phyloP scores from a whole-genome alignment of 2,888 invertebrate species.

The Eutolmus rufibarbis region DNA sequence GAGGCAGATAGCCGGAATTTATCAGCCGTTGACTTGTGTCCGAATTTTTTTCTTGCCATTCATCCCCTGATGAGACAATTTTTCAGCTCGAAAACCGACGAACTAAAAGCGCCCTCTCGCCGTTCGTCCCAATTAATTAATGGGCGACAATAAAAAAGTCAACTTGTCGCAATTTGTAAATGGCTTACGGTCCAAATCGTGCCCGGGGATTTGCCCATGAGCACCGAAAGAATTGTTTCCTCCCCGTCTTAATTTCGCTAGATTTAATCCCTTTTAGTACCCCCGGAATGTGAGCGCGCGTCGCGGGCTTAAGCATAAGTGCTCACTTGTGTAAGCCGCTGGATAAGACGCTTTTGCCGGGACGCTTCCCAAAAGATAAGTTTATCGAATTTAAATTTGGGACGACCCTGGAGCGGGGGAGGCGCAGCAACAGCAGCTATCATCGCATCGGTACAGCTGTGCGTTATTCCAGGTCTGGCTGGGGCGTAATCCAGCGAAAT shows the following conservation, averaged over 20 bases:
- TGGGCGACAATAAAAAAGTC: constrained; percentile 6
- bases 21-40: neutral
- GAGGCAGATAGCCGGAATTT: neutral
- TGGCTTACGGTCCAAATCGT: neutral
- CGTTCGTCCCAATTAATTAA: constrained; percentile 15
- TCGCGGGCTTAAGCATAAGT: constrained; percentile 19
- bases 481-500: neutral
- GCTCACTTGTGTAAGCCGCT: constrained; percentile 30
- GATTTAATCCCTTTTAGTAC: constrained; percentile 22
- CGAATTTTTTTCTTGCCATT: neutral
- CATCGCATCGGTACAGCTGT: neutral
- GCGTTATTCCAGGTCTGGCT: neutral
- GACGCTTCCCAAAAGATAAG: neutral
- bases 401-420: neutral
- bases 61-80: neutral
- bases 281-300: neutral
- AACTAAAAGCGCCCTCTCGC: neutral
- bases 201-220: neutral
- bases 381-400: constrained; percentile 34
- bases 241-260: constrained; percentile 18
- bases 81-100: neutral
- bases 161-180: constrained; percentile 36
- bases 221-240: constrained; percentile 11
- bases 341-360: constrained; percentile 7
- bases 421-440: neutral